These are phyloP conservation scores for Lutra lutra DNA, from an alignment of 2,797 vertebrate genomes.

Conservation along the genomic window DNA sequence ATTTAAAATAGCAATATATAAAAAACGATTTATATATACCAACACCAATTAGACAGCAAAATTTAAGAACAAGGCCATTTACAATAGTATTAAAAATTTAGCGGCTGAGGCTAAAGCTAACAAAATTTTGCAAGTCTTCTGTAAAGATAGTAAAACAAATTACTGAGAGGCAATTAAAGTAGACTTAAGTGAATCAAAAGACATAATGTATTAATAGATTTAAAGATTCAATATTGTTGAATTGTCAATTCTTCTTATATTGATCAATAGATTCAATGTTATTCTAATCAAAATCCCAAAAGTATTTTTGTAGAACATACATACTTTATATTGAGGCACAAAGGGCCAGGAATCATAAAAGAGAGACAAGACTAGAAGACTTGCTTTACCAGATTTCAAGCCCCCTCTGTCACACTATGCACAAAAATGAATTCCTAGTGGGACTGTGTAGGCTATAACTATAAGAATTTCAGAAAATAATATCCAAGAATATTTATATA, in stretches of 20 bases:
- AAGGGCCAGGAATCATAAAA: neutral
- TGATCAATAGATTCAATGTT: neutral
- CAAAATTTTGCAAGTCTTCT: slow-evolving; percentile 26
- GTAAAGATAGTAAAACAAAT: slow-evolving; percentile 15
- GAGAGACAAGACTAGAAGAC: neutral
- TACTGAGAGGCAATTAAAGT: slow-evolving; percentile 30
- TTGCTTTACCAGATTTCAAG: neutral
- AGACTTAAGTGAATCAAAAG: slow-evolving; percentile 43
- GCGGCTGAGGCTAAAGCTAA: neutral
- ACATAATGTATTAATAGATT: neutral
- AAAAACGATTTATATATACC: neutral
- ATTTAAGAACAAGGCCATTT: slow-evolving; percentile 47
- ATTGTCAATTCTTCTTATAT: slow-evolving; percentile 18
- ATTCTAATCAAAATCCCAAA: slow-evolving; percentile 23
- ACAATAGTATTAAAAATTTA: slow-evolving; percentile 37
- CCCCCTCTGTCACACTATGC: neutral
- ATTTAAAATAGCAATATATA: slow-evolving; percentile 48
- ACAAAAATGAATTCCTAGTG: neutral
- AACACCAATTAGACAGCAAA: slow-evolving; percentile 4
- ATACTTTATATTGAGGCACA: neutral
- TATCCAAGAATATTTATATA: neutral
- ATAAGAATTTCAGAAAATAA: neutral
- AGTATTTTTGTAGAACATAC: neutral
- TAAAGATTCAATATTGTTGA: slow-evolving; percentile 10
- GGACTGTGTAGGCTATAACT: neutral